Conservation (phyloP, 1,140 invertebrate genomes). For the Drosophila orosa region DNA sequence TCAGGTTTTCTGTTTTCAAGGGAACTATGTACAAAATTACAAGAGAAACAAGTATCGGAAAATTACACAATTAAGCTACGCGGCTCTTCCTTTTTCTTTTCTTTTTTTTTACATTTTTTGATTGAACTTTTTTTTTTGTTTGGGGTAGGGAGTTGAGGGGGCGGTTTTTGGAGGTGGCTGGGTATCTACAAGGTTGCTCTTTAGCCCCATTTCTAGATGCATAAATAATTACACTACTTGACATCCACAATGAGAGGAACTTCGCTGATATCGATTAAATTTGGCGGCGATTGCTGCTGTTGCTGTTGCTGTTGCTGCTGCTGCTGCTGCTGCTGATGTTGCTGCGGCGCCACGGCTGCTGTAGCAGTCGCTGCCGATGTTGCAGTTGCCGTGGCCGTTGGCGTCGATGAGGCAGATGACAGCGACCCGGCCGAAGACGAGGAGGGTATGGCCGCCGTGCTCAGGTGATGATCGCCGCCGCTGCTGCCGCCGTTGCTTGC, state of each 20-base stretch:
- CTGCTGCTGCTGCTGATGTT: conserved; percentile 30
- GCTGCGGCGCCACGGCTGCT: conserved; percentile 43
- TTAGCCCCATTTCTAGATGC: conserved; percentile 64
- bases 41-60: conserved; percentile 60
- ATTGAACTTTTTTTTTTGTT: conserved; percentile 43
- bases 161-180: conserved; percentile 20
- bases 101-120: conserved; percentile 62
- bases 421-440: conserved; percentile 62
- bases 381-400: conserved; percentile 53
- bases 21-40: conserved; percentile 75
- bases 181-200: conserved; percentile 52
- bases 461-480: conserved; percentile 41
- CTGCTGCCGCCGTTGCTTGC: conserved; percentile 42
- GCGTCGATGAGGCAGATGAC: conserved; percentile 75
- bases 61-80: conserved; percentile 73
- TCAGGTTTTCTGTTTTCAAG: conserved; percentile 34
- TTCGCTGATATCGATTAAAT: conserved; percentile 84
- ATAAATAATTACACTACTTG: conserved; percentile 83
- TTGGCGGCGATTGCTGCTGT: conserved; percentile 78
- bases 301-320: conserved; percentile 53
- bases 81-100: conserved; percentile 32
- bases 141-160: not conserved
- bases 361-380: conserved; percentile 39
- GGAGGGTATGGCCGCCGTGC: conserved; percentile 43
- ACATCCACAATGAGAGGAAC: conserved; percentile 84